phyloP scores from a whole-genome alignment of 1,140 invertebrate genomes.

The Zaprionus vittiger region DNA sequence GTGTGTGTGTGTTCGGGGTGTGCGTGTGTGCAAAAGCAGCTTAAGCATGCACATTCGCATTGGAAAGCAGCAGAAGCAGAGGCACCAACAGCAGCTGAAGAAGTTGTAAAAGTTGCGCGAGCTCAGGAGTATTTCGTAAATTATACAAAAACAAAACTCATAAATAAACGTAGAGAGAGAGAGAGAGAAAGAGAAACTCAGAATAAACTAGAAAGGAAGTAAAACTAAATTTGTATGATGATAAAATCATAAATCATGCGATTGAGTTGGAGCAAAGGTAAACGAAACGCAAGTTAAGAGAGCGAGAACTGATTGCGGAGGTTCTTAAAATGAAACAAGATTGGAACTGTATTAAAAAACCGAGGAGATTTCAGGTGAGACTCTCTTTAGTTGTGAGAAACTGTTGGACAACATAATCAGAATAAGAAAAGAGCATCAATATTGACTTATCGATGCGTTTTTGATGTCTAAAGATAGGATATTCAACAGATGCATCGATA shows the following conservation, averaged over 20 bases:
- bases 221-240: constrained; percentile 2
- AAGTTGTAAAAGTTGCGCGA: constrained; percentile 76
- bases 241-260: constrained; percentile 1
- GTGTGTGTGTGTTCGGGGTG: not conserved
- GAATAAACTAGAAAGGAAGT: not conserved
- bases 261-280: constrained; percentile 1
- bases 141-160: constrained; percentile 43
- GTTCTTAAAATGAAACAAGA: not conserved
- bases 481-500: too few relatives aligned
- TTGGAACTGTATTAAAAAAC: not conserved
- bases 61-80: constrained; percentile 49
- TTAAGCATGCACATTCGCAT: constrained; percentile 70
- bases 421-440: too few relatives aligned
- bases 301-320: not conserved
- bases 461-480: too few relatives aligned
- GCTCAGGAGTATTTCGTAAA: constrained; percentile 60
- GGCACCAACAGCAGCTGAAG: constrained; percentile 37
- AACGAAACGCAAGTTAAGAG: not conserved
- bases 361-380: too few relatives aligned
- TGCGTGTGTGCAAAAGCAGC: constrained; percentile 55
- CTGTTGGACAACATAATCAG: too few relatives aligned
- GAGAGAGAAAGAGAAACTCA: not conserved
- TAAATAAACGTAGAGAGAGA: constrained; percentile 24
- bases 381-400: too few relatives aligned
- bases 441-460: too few relatives aligned